These are phyloP conservation scores for Oxyruncus cristatus DNA, from an alignment of 2,113 vertebrate genomes.

Conservation along the genomic window DNA sequence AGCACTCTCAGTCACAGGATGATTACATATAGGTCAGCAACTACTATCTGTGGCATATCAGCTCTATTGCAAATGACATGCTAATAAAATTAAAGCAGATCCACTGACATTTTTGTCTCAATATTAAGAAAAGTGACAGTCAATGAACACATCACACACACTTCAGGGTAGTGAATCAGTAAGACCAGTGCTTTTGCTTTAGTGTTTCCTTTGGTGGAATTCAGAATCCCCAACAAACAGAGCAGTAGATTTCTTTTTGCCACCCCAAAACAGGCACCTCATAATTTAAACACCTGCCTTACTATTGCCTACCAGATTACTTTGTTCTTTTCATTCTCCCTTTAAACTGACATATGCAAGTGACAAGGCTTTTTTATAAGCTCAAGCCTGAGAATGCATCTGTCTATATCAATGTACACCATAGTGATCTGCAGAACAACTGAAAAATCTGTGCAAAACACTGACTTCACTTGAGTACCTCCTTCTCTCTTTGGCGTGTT, in stretches of 20 bases:
- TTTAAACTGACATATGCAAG: not conserved
- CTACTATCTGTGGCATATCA: not conserved
- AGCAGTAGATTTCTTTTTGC: not conserved
- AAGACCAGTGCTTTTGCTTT: conserved; percentile 11
- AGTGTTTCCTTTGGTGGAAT: not conserved
- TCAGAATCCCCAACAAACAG: conserved; percentile 1
- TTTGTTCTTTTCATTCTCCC: not conserved
- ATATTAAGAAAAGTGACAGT: conserved; percentile 17
- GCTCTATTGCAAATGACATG: conserved; percentile 17
- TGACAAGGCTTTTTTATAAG: not conserved
- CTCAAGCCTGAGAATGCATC: not conserved
- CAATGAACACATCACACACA: not conserved
- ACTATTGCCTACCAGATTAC: not conserved
- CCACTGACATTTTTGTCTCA: conserved; percentile 47
- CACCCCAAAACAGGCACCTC: not conserved
- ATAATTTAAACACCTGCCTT: not conserved
- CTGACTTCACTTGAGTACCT: not conserved
- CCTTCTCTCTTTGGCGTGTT: rapidly evolving
- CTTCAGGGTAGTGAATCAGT: not conserved
- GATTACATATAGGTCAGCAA: not conserved
- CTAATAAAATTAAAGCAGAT: conserved; percentile 27
- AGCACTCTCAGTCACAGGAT: not conserved
- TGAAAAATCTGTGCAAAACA: not conserved
- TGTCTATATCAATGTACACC: not conserved
- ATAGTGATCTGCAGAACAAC: not conserved